phyloP scores from a whole-genome alignment of 2,113 vertebrate genomes.

The Protobothrops mucrosquamatus region DNA sequence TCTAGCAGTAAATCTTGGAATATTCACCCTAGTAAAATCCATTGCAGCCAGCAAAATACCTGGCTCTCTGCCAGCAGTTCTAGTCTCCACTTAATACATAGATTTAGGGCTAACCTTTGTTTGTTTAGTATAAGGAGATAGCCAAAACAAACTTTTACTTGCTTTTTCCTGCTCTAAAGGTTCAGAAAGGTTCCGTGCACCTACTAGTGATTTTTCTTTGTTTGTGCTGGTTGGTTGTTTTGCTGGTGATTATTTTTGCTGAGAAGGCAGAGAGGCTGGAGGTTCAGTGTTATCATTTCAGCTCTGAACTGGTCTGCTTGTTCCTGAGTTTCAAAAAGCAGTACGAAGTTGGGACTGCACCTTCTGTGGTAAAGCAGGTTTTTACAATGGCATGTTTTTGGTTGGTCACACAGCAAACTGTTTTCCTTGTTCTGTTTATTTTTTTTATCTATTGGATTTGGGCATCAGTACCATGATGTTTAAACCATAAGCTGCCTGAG shows the following conservation, averaged over 20 bases:
- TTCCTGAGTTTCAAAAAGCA: not conserved
- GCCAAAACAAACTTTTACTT: not conserved
- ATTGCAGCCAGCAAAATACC: not conserved
- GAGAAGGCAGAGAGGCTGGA: not conserved
- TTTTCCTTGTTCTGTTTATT: not conserved
- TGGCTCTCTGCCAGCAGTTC: not conserved
- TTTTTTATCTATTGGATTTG: not conserved
- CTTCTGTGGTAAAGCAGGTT: not conserved
- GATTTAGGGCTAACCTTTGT: not conserved
- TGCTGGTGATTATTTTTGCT: not conserved
- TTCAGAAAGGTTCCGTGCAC: not conserved
- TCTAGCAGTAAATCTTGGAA: not conserved
- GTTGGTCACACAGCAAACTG: not conserved
- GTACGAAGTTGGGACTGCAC: not conserved
- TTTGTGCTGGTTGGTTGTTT: not conserved
- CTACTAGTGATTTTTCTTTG: not conserved
- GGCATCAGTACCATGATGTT: not conserved
- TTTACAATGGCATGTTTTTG: not conserved
- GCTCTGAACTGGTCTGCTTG: not conserved
- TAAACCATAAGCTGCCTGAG: conserved; percentile 46
- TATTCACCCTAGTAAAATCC: not conserved
- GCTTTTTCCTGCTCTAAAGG: not conserved
- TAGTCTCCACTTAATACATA: not conserved
- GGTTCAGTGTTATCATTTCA: not conserved
- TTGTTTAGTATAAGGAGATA: not conserved